Base-by-base conservation (phyloP, 2,797 vertebrate species). In the Ctenosaura bakeri region DNA sequence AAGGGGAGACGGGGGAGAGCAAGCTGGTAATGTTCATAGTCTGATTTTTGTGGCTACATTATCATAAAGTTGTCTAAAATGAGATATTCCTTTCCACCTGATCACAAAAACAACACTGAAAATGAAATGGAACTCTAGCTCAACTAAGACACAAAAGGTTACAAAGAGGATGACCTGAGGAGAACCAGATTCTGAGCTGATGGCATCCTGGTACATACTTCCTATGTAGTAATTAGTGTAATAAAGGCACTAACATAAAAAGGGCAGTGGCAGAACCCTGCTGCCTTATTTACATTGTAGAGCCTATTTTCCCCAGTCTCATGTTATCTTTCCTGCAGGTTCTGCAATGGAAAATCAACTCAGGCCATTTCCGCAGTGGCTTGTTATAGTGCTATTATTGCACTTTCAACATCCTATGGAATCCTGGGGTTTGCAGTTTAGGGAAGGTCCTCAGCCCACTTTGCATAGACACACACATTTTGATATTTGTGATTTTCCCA, bases 191-290 rank as follows among this genome's bases (percentile, higher is more conserved):
- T 91, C 83, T 32, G 9, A 32, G 90, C 90, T 88, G 89, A 91
- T 87, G 88, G 96, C 81, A 42, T 0, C 90, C 95, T 91, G 83
- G 92, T 95, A 95, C 95, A 96, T 88, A 90, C 78, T 92, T 84
- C 73, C 88, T 73, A 80, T 79, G 78, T 88, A 83, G 91, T 92
- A 95, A 96, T 95, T 94, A 93, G 83, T 88, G 89, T 64, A 94
- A 93, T 92, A 95, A 94, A 83, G 95, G 46, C 73, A 95, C 83
- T 92, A 93, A 92, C 66, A 56, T 13, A 56, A 92, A 88, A 94
- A 93, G 90, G 93, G 89, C 79, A 82, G 79, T 3, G 85, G 82
- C 93, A 86, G 89, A 92, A 92, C 78, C 80, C 66, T 42, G 73
- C 69, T 59, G 77, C 84, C 89, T 93, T 89, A 87, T 87, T 95